A percentile compares a stretch with the other conserved stretches of the same genome.
These are phyloP conservation scores for Tribolium freemani DNA, from an alignment of 2,888 invertebrate genomes.

Conservation along the genomic window DNA sequence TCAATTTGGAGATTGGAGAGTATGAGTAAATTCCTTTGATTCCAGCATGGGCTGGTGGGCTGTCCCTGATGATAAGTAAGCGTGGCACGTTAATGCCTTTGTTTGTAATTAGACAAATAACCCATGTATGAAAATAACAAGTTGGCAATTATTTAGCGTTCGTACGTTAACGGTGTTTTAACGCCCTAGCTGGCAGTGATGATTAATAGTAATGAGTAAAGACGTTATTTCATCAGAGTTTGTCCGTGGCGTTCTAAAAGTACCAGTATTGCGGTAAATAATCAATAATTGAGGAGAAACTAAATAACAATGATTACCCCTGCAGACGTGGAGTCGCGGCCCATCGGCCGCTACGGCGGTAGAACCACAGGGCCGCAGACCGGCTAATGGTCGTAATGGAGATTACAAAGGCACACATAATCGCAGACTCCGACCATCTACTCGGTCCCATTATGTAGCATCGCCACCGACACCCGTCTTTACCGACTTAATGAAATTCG, in stretches of 20 bases:
- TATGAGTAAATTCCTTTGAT: no score
- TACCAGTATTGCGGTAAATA: constrained; percentile 65
- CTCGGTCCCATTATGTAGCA: constrained; percentile 40
- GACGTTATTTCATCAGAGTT: constrained; percentile 5
- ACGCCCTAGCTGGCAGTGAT: constrained; percentile 17
- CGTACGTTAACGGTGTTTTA: constrained; percentile 33
- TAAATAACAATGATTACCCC: constrained; percentile 66
- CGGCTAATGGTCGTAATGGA: constrained; percentile 64
- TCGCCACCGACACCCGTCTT: constrained; percentile 34
- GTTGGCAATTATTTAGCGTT: constrained; percentile 41
- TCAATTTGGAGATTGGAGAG: no score
- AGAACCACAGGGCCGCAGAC: constrained; percentile 52
- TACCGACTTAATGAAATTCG: constrained; percentile 37
- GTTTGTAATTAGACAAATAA: constrained; percentile 47
- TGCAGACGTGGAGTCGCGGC: constrained; percentile 61
- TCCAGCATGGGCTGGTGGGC: neutral
- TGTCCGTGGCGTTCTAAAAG: constrained; percentile 39
- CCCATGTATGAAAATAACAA: constrained; percentile 48
- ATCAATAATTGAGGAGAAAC: constrained; percentile 65
- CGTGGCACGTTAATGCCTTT: constrained; percentile 25
- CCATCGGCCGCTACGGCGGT: constrained; percentile 49
- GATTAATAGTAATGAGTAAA: constrained; percentile 19
- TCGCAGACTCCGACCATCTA: constrained; percentile 49
- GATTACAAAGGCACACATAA: constrained; percentile 64
- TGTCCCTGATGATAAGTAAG: constrained; percentile 30